A percentile compares a stretch with the other conserved stretches of the same genome.
phyloP scores from a whole-genome alignment of 1,140 invertebrate genomes.

The Hormaphis cornu region DNA sequence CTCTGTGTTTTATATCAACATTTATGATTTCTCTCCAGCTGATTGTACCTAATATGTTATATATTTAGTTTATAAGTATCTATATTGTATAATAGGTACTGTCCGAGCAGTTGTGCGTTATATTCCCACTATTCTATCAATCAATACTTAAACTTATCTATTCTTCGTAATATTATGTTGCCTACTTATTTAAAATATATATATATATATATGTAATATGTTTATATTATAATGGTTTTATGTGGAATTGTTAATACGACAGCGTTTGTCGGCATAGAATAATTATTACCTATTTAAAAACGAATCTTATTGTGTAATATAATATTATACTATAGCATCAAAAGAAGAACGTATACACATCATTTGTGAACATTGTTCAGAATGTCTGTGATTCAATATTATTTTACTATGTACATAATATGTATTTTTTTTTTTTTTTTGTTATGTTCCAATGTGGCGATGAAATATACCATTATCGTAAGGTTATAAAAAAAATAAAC shows the following conservation, averaged over 20 bases:
- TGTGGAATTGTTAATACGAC: background rate
- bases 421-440: slow-evolving; percentile 1
- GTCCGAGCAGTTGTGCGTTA: too few relatives aligned
- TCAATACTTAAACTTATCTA: too few relatives aligned
- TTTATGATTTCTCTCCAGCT: too few relatives aligned
- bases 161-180: too few relatives aligned
- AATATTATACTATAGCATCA: background rate
- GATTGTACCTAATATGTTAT: too few relatives aligned
- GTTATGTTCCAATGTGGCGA: slow-evolving; percentile 24
- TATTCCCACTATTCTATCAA: too few relatives aligned
- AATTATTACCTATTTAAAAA: background rate
- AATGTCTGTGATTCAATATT: slow-evolving; percentile 30
- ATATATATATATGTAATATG: background rate
- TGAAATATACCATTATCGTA: slow-evolving; percentile 29
- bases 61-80: too few relatives aligned
- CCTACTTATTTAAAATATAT: background rate
- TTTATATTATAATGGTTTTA: background rate
- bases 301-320: background rate
- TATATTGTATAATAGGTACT: too few relatives aligned
- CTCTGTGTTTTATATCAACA: too few relatives aligned
- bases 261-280: background rate
- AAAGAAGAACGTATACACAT: slow-evolving; percentile 23
- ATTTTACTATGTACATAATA: slow-evolving; percentile 7
- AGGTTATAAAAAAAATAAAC: slow-evolving; percentile 14
- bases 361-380: slow-evolving; percentile 25